Evolutionary conservation across 2,797 vertebrate species (phyloP).

Genomic region (Sebastes minor): DNA sequence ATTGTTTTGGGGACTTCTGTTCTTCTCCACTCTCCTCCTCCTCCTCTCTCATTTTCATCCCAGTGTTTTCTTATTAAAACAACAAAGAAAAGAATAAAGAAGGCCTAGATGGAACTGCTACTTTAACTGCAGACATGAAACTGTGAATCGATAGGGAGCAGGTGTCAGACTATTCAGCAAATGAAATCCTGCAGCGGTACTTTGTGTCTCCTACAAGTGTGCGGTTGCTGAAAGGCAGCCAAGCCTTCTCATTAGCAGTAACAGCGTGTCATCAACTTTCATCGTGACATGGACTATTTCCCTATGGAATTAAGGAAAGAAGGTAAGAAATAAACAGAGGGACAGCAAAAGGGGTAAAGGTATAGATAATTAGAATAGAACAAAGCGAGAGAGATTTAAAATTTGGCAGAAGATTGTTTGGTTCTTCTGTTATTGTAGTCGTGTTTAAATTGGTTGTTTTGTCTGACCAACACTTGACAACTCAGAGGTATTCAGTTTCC

Average conservation of each 20-base stretch:
- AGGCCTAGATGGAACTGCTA: accelerated
- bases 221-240: background rate
- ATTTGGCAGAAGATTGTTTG: no score
- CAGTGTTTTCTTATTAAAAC: background rate
- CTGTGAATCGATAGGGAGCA: background rate
- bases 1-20: background rate
- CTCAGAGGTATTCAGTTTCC: background rate
- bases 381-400: background rate
- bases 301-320: background rate
- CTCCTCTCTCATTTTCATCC: no score
- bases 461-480: background rate
- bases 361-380: background rate
- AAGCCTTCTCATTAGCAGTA: background rate
- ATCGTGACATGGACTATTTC: background rate
- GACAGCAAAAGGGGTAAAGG: background rate
- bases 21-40: background rate
- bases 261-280: background rate
- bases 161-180: background rate
- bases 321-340: background rate
- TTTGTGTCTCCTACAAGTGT: background rate
- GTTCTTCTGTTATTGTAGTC: background rate
- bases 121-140: background rate
- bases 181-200: background rate
- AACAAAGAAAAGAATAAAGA: background rate
- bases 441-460: background rate